These are phyloP conservation scores for Scarus forsteni DNA, from an alignment of 2,797 vertebrate genomes.

Conservation along the genomic window DNA sequence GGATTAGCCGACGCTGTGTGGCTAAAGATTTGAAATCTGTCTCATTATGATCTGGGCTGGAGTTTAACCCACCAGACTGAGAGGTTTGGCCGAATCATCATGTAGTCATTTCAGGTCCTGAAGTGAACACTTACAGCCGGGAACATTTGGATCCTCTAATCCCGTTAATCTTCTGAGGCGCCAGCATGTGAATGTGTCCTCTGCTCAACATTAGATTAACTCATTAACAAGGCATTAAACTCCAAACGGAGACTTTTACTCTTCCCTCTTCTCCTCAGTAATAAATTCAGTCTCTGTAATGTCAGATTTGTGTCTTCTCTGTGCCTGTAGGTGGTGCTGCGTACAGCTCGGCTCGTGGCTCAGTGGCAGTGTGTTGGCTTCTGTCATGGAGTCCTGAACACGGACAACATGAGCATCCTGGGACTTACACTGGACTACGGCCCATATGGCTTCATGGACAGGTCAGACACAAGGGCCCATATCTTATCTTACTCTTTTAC, in stretches of 20 bases:
- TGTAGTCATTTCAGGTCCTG: background rate
- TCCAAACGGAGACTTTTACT: constrained; percentile 9
- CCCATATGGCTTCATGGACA: constrained; percentile 97
- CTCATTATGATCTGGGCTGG: background rate
- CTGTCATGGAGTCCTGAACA: constrained; percentile 97
- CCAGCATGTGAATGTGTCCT: constrained; percentile 26
- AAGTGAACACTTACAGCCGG: constrained; percentile 19
- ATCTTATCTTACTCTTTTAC: too few species aligned
- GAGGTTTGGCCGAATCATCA: background rate
- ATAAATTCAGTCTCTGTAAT: background rate
- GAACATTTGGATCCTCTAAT: constrained; percentile 48
- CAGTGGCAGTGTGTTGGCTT: constrained; percentile 98
- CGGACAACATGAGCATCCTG: constrained; percentile 98
- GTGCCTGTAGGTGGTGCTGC: constrained; percentile 84
- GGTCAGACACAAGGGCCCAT: constrained; percentile 77
- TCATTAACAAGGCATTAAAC: constrained; percentile 22
- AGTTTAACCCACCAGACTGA: background rate
- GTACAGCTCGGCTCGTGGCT: constrained; percentile 92
- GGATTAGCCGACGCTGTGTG: background rate
- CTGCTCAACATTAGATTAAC: constrained; percentile 26
- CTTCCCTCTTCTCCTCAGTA: constrained; percentile 19
- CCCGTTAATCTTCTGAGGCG: constrained; percentile 35
- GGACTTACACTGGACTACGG: constrained; percentile 97
- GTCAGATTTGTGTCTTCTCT: background rate
- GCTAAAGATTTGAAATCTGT: background rate